Evolutionary conservation across 2,797 vertebrate species (phyloP).

Genomic region (Naso thynnoides): DNA sequence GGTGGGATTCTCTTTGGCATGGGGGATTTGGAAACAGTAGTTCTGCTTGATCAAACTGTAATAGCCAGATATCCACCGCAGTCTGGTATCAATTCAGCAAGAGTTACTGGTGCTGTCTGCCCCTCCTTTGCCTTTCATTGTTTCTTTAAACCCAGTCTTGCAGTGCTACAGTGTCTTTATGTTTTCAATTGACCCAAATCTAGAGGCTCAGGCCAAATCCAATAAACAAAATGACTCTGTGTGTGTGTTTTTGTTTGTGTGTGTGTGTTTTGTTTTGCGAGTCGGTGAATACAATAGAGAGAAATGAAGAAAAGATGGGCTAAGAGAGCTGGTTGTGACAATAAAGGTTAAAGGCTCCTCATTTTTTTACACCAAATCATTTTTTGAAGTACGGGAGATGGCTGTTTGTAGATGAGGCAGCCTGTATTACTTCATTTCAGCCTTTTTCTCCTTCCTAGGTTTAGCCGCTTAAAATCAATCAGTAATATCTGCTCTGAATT

Average conservation of each 20-base stretch:
- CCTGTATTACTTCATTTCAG: constrained; percentile 53
- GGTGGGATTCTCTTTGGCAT: constrained; percentile 2
- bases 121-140: not conserved
- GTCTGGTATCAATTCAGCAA: constrained; percentile 7
- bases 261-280: constrained; percentile 36
- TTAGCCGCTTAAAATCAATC: constrained; percentile 60
- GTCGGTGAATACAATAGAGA: constrained; percentile 17
- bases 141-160: constrained; percentile 37
- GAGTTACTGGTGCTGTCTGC: not conserved
- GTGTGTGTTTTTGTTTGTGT: not conserved
- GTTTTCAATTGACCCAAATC: constrained; percentile 69
- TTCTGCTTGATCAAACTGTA: constrained; percentile 7
- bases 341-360: constrained; percentile 62
- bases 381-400: constrained; percentile 37
- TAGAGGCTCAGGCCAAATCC: constrained; percentile 63
- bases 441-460: constrained; percentile 19
- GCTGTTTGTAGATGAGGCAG: constrained; percentile 51
- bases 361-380: constrained; percentile 50
- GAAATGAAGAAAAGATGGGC: constrained; percentile 29
- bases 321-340: constrained; percentile 37
- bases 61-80: constrained; percentile 5
- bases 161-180: constrained; percentile 31
- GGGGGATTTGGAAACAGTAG: constrained; percentile 14
- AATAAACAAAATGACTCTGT: constrained; percentile 55
- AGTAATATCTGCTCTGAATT: constrained; percentile 48